Percentiles rank a stretch among this genome's conserved stretches.
Evolutionary conservation across 2,888 invertebrate species (phyloP).

Genomic region (Diaperis boleti): DNA sequence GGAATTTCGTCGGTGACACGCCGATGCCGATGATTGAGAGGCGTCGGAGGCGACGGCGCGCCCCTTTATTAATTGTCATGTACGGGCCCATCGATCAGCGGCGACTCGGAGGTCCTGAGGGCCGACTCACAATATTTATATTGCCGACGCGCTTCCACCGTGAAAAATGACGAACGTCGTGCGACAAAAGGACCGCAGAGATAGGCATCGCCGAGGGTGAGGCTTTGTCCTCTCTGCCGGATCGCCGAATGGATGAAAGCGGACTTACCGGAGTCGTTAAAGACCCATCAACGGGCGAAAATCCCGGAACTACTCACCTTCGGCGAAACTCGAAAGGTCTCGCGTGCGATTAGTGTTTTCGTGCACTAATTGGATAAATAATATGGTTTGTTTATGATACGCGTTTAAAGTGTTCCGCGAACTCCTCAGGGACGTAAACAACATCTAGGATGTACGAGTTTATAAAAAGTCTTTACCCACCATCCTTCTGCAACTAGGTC

Average conservation of each 20-base stretch:
- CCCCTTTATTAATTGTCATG: slow-evolving; percentile 52
- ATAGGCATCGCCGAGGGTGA: slow-evolving; percentile 14
- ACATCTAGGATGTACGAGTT: no score
- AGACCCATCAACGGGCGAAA: background rate
- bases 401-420: no score
- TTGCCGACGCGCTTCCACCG: slow-evolving; percentile 55
- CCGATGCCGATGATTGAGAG: slow-evolving; percentile 43
- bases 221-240: slow-evolving; percentile 1
- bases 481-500: no score
- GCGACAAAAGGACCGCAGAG: slow-evolving; percentile 53
- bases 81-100: slow-evolving; percentile 58
- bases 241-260: background rate
- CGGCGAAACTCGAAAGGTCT: background rate
- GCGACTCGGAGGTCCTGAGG: slow-evolving; percentile 46
- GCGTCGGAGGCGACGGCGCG: slow-evolving; percentile 41
- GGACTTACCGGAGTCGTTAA: background rate
- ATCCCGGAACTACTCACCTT: background rate
- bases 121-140: slow-evolving; percentile 62
- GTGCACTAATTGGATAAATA: slow-evolving; percentile 1
- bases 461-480: no score
- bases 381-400: no score
- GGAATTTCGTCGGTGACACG: slow-evolving; percentile 52
- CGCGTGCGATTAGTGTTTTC: background rate
- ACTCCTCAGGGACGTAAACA: no score
- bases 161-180: slow-evolving; percentile 60